Base-by-base conservation (phyloP, 2,113 vertebrate genomes). In the Mobula hypostoma region DNA sequence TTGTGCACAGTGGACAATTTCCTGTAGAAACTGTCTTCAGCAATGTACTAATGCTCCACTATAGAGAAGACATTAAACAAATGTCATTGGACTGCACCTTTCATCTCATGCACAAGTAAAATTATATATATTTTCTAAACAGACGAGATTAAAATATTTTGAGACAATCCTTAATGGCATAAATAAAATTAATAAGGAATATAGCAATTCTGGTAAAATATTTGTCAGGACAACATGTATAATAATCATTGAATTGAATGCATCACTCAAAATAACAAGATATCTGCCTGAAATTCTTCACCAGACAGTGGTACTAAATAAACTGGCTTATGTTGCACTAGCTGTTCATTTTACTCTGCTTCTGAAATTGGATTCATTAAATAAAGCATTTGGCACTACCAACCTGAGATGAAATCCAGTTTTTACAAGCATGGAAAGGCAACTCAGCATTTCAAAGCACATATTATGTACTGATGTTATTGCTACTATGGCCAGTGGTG, bases 381-480 rank as follows among this genome's bases (percentile, higher is more conserved):
- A 72, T 15, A 72, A 5, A 72, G 15, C 70, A 72, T 21, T 68
- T 74, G 72, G 72, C 72, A 74, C 5, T 74, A 19, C 27, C 72
- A 19, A 74, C 72, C 21, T 24, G 19, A 74, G 21, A 74, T 24
- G 5, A 74, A 74, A 21, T 74, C 72, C 15, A 40, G 15, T 92
- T 40, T 72, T 3, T 27, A 70, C 63, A 0, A 40, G 32, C 19
- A 36, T 70, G 2, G 68, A 92, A 92, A 24, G 66, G 9, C 88
- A 70, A 40, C 32, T 92, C 88, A 92, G 32, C 90, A 72, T 40
- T 92, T 92, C 32, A 92, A 68, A 36, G 66, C 63, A 32, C n/a
- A 72, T 0, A 91, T 32, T 48, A 15, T 19, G 70, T 72, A 32
- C 19, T 72, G 36, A 92, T 40, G 32, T 40, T 17, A 40, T 68